These are phyloP conservation scores for Triops longicaudatus DNA, from an alignment of 1,140 invertebrate species.

Conservation along the genomic window DNA sequence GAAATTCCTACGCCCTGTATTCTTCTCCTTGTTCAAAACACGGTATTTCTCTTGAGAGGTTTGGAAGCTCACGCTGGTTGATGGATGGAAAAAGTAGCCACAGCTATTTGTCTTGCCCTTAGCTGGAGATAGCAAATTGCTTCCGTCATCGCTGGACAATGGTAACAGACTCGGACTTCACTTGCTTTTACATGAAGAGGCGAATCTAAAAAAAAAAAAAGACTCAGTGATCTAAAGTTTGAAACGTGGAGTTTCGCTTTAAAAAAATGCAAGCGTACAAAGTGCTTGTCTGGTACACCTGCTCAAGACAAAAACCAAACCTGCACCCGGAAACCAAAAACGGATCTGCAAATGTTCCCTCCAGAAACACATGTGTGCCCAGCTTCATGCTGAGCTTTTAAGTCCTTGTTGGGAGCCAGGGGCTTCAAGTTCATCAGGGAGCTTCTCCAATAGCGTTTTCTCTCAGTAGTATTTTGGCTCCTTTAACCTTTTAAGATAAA, in stretches of 20 bases:
- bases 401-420: not conserved
- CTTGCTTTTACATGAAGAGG: not conserved
- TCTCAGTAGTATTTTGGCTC: not conserved
- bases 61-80: not conserved
- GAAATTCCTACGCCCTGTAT: no score
- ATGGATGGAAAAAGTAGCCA: not conserved
- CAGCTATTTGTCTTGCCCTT: slow-evolving; percentile 6
- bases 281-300: not conserved
- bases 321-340: not conserved
- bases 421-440: not conserved
- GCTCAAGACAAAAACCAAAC: not conserved
- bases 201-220: not conserved
- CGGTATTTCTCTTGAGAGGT: not conserved
- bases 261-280: not conserved
- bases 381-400: slow-evolving; percentile 12
- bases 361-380: slow-evolving; percentile 1
- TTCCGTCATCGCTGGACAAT: slow-evolving; percentile 11
- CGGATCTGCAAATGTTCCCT: not conserved
- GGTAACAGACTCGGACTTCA: not conserved
- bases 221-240: not conserved
- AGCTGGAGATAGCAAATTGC: not conserved
- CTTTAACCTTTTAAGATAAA: not conserved
- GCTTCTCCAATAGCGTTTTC: not conserved
- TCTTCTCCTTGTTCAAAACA: not conserved
- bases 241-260: not conserved